A percentile compares a stretch with the other conserved stretches of the same genome.
These are phyloP conservation scores for Ischnura elegans DNA, from an alignment of 2,888 invertebrate genomes.

Conservation along the genomic window DNA sequence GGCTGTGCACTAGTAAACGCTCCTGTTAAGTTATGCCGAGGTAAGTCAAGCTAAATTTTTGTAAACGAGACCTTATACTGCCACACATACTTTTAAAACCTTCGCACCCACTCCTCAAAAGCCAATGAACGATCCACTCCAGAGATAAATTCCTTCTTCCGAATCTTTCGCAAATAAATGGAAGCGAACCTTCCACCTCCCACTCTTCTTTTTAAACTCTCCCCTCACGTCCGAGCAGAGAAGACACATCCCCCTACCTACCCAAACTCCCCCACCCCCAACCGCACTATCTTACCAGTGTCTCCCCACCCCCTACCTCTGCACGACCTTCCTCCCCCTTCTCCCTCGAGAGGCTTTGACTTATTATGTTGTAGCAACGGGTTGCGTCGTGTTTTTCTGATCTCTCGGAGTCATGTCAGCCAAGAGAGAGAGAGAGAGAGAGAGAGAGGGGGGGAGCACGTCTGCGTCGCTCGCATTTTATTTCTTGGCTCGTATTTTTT, in stretches of 20 bases:
- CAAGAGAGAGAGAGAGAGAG: too few species aligned
- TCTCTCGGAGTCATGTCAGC: slow-evolving; percentile 55
- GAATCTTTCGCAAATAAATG: slow-evolving; percentile 64
- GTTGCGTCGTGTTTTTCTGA: slow-evolving; percentile 49
- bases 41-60: too few species aligned
- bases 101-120: background rate
- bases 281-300: too few species aligned
- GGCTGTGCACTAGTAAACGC: too few species aligned
- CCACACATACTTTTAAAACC: background rate
- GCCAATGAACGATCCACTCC: slow-evolving; percentile 48
- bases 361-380: slow-evolving; percentile 66
- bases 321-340: slow-evolving; percentile 74
- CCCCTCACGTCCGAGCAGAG: slow-evolving; percentile 10
- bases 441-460: too few species aligned
- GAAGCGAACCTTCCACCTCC: slow-evolving; percentile 75
- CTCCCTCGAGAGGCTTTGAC: slow-evolving; percentile 68
- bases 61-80: too few species aligned
- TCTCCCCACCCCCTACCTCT: background rate
- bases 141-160: slow-evolving; percentile 64
- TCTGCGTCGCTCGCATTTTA: slow-evolving; percentile 5
- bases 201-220: slow-evolving; percentile 67
- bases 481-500: background rate
- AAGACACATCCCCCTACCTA: background rate
- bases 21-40: too few species aligned
- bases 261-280: background rate